Percentiles rank a stretch among this genome's conserved stretches.
phyloP scores from a whole-genome alignment of 2,888 invertebrate species.

The Phytoseiulus persimilis region DNA sequence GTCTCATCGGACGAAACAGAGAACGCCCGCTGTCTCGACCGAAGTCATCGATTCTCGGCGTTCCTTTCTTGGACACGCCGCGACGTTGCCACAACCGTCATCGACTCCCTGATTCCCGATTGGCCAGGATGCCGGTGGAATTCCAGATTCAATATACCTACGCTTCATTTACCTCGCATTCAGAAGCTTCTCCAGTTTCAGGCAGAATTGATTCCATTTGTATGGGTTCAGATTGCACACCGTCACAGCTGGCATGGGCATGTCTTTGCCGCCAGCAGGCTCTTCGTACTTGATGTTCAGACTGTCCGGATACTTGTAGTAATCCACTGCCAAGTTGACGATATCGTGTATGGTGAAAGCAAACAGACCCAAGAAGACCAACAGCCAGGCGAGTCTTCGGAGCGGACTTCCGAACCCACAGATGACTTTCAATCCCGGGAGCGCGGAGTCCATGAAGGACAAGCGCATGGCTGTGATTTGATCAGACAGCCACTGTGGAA shows the following conservation, averaged over 20 bases:
- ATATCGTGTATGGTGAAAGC: conserved; percentile 20
- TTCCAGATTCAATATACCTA: too few species aligned
- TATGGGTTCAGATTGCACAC: conserved; percentile 33
- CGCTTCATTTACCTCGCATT: background rate
- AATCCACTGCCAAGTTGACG: conserved; percentile 20
- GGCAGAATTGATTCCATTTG: conserved; percentile 11
- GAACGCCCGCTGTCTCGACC: too few species aligned
- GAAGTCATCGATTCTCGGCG: too few species aligned
- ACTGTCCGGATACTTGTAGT: conserved; percentile 32
- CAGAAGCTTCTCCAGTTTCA: background rate
- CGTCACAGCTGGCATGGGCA: conserved; percentile 30
- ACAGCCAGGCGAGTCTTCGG: background rate
- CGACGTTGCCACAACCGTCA: too few species aligned
- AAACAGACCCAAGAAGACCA: background rate
- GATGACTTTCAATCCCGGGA: conserved; percentile 27
- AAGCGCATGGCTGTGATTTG: conserved; percentile 24
- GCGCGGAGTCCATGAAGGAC: conserved; percentile 22
- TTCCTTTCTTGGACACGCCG: too few species aligned
- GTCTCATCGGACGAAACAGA: too few species aligned
- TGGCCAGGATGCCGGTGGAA: too few species aligned
- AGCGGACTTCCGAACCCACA: conserved; percentile 27
- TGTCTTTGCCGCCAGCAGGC: background rate
- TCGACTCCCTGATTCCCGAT: too few species aligned
- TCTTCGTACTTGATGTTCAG: conserved; percentile 22
- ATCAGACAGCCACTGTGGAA: conserved; percentile 19